These are phyloP conservation scores for Lophura nycthemera DNA, from an alignment of 2,113 vertebrate species.

Conservation along the genomic window DNA sequence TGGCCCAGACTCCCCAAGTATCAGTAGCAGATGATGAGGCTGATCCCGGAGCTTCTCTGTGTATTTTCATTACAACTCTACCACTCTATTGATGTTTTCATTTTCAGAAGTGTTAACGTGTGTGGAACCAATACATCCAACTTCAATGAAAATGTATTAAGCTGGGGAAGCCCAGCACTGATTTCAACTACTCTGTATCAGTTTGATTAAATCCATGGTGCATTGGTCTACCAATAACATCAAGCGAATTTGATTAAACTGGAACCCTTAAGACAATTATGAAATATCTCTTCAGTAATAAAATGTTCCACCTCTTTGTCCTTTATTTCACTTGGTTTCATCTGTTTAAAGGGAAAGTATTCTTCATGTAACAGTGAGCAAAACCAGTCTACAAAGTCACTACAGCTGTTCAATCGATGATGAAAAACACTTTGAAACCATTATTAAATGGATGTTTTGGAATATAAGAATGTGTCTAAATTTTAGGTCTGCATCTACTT, in stretches of 20 bases:
- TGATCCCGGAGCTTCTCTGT: background rate
- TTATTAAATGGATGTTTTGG: background rate
- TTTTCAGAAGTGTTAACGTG: slow-evolving; percentile 50
- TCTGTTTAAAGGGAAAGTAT: background rate
- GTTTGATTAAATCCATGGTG: slow-evolving; percentile 73
- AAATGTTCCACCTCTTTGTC: slow-evolving; percentile 9
- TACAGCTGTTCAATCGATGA: slow-evolving; percentile 6
- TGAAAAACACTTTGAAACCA: background rate
- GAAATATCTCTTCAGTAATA: background rate
- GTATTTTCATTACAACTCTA: background rate
- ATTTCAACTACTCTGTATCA: slow-evolving; percentile 30
- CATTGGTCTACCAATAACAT: slow-evolving; percentile 2
- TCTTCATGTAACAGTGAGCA: background rate
- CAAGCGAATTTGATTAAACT: slow-evolving; percentile 59
- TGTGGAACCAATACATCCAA: slow-evolving; percentile 26
- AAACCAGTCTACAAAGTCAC: slow-evolving; percentile 16
- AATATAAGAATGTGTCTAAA: background rate
- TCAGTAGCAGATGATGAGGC: background rate
- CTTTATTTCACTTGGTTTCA: slow-evolving; percentile 1
- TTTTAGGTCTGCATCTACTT: background rate
- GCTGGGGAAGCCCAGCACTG: slow-evolving; percentile 7
- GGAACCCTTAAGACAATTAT: background rate
- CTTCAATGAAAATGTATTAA: slow-evolving; percentile 67
- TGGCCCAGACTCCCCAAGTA: background rate
- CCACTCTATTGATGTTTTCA: slow-evolving; percentile 48